Conservation (phyloP, 2,888 invertebrate species). For the Drosophila koepferae region DNA sequence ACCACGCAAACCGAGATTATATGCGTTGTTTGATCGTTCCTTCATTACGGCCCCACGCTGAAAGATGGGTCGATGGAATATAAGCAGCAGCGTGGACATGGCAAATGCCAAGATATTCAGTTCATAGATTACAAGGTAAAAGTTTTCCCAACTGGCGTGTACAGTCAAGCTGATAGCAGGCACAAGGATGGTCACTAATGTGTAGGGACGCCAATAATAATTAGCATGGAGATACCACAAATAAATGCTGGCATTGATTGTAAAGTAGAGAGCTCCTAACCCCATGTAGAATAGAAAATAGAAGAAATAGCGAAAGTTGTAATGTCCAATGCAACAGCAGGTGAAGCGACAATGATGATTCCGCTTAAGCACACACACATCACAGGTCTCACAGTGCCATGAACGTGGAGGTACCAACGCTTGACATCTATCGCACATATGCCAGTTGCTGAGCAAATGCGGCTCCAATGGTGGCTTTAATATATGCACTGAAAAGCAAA, state of each 20-base stretch:
- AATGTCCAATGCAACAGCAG: slow-evolving; percentile 94
- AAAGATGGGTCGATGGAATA: slow-evolving; percentile 90
- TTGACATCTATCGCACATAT: slow-evolving; percentile 92
- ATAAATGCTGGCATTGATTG: slow-evolving; percentile 89
- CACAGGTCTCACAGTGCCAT: slow-evolving; percentile 95
- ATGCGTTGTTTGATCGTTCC: slow-evolving; percentile 86
- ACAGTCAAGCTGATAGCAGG: slow-evolving; percentile 90
- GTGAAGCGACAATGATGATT: slow-evolving; percentile 96
- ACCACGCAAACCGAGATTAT: slow-evolving; percentile 89
- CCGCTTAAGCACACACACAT: slow-evolving; percentile 92
- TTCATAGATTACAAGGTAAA: slow-evolving; percentile 90
- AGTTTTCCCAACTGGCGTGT: slow-evolving; percentile 88
- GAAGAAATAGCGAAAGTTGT: slow-evolving; percentile 94
- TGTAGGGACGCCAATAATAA: slow-evolving; percentile 84
- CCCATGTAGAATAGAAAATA: slow-evolving; percentile 91
- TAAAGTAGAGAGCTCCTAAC: slow-evolving; percentile 90
- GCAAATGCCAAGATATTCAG: slow-evolving; percentile 89
- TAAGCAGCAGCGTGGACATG: slow-evolving; percentile 89
- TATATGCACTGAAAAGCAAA: slow-evolving; percentile 67
- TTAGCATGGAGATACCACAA: slow-evolving; percentile 86
- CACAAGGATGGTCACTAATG: slow-evolving; percentile 89
- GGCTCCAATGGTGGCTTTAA: slow-evolving; percentile 85
- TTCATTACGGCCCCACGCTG: slow-evolving; percentile 88
- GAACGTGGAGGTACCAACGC: slow-evolving; percentile 91
- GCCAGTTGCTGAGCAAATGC: slow-evolving; percentile 86